Percentiles rank a stretch among this genome's conserved stretches.
phyloP scores from a whole-genome alignment of 2,888 invertebrate genomes.

The Rhorus exstirpatorius region DNA sequence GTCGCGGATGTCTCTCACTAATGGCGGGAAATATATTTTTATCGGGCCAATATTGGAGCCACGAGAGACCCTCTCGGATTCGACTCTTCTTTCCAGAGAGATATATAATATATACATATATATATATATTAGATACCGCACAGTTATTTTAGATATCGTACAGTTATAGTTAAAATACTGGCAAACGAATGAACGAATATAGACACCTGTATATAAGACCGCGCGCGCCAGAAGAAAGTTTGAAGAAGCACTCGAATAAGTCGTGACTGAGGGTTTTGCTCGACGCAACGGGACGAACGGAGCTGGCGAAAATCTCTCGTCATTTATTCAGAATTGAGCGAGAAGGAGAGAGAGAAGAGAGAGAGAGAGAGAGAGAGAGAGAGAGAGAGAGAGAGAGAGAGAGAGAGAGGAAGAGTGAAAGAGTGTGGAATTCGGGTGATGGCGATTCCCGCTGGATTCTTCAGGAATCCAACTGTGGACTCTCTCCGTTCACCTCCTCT shows the following conservation, averaged over 20 bases:
- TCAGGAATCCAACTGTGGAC: conserved; percentile 49
- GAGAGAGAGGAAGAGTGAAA: conserved; percentile 37
- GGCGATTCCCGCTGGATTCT: conserved; percentile 44
- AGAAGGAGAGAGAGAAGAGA: no score
- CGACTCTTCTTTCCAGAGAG: conserved; percentile 31
- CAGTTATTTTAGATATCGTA: no score
- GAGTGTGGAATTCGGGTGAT: conserved; percentile 61
- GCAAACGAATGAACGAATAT: conserved; percentile 51
- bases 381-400: conserved; percentile 29
- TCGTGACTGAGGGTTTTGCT: conserved; percentile 49
- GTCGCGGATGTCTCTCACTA: conserved; percentile 5
- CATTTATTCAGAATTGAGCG: conserved; percentile 65
- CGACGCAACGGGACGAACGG: conserved; percentile 15
- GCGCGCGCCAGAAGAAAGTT: conserved; percentile 48
- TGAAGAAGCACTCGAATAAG: conserved; percentile 57
- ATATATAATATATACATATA: conserved; percentile 14
- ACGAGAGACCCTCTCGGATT: conserved; percentile 21
- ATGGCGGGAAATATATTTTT: conserved; percentile 55
- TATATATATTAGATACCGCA: neutral
- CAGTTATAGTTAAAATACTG: neutral
- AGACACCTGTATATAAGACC: conserved; percentile 58
- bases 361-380: conserved; percentile 25
- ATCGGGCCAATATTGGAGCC: conserved; percentile 54
- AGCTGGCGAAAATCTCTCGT: conserved; percentile 58
- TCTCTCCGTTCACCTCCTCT: conserved; percentile 22